A percentile compares a stretch with the other conserved stretches of the same genome.
Conservation (phyloP, 2,888 invertebrate species). For the Rambutsinella grinnellia region DNA sequence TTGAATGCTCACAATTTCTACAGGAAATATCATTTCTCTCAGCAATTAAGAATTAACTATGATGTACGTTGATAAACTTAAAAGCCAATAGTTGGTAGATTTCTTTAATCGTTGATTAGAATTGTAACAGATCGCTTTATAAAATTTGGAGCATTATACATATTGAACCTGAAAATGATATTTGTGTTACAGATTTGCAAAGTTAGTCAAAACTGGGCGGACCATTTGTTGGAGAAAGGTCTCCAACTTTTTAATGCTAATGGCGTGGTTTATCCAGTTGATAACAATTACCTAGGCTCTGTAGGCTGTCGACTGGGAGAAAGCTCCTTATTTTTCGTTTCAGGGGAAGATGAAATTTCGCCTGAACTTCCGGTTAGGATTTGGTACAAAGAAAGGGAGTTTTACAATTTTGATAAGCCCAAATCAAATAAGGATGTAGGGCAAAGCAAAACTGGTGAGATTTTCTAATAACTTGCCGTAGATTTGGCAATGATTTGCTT, state of each 20-base stretch:
- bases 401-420: conserved; percentile 29
- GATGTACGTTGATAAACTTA: conserved; percentile 19
- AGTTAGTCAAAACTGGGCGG: conserved; percentile 56
- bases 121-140: too few relatives aligned
- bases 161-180: background rate
- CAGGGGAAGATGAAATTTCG: background rate
- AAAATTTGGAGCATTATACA: too few relatives aligned
- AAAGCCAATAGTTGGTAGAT: too few relatives aligned
- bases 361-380: background rate
- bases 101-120: too few relatives aligned
- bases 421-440: background rate
- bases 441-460: too few relatives aligned
- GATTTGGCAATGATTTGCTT: too few relatives aligned
- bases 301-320: conserved; percentile 21
- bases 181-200: conserved; percentile 40
- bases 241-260: conserved; percentile 24
- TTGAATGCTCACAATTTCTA: conserved; percentile 30
- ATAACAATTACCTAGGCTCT: conserved; percentile 14
- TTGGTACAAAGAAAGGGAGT: conserved; percentile 27
- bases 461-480: too few relatives aligned
- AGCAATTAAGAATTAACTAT: conserved; percentile 13
- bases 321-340: conserved; percentile 20
- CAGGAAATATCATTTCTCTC: conserved; percentile 7
- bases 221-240: conserved; percentile 34
- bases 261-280: background rate